Conservation (phyloP, 2,888 invertebrate species). For the Drosophila stalkeri region DNA sequence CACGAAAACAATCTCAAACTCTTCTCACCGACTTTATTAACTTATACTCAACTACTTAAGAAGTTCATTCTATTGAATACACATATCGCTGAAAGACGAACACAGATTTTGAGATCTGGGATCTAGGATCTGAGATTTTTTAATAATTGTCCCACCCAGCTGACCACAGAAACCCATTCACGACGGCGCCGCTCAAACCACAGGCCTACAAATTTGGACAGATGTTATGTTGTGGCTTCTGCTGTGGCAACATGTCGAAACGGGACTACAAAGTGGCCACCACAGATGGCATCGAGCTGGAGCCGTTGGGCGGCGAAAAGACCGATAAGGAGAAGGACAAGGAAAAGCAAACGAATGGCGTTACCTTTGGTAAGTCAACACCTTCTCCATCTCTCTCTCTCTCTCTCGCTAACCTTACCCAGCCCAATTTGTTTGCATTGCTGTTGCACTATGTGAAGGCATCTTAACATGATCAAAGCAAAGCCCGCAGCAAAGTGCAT, state of each 20-base stretch:
- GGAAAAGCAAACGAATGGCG: conserved; percentile 84
- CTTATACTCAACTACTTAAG: conserved; percentile 36
- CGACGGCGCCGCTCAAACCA: conserved; percentile 74
- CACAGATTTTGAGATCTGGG: neutral
- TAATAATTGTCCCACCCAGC: conserved; percentile 9
- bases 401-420: neutral
- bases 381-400: no score
- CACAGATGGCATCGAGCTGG: conserved; percentile 84
- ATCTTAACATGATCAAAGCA: conserved; percentile 67
- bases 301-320: conserved; percentile 84
- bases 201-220: conserved; percentile 79
- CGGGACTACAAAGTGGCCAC: conserved; percentile 85
- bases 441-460: conserved; percentile 31
- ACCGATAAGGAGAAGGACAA: conserved; percentile 82
- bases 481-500: conserved; percentile 63
- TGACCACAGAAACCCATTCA: conserved; percentile 41
- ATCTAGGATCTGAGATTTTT: conserved; percentile 2
- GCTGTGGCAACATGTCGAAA: conserved; percentile 85
- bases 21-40: conserved; percentile 69
- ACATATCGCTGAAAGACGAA: conserved; percentile 38
- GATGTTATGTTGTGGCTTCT: conserved; percentile 85
- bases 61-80: conserved; percentile 46
- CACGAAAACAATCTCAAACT: conserved; percentile 49
- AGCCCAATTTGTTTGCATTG: conserved; percentile 16
- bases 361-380: conserved; percentile 83